These are phyloP conservation scores for Enteromius thamalakanensis DNA, from an alignment of 2,797 vertebrate species.

Conservation along the genomic window DNA sequence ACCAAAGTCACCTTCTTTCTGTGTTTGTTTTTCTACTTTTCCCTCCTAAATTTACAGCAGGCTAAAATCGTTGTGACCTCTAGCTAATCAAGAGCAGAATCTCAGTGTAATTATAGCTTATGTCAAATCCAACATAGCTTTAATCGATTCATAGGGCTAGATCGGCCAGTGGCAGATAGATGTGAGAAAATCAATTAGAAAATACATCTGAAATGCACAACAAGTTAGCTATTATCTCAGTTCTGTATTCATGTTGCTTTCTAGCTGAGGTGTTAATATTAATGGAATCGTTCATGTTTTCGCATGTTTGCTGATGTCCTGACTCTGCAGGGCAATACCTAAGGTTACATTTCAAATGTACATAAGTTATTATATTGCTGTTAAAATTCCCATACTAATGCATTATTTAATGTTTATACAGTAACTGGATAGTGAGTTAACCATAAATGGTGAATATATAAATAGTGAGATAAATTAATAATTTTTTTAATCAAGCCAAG, in stretches of 20 bases:
- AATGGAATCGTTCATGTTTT: constrained; percentile 62
- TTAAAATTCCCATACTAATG: neutral
- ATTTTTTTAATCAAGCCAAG: neutral
- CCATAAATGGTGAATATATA: no score
- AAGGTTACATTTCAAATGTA: constrained; percentile 50
- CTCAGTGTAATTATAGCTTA: constrained; percentile 60
- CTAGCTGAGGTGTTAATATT: constrained; percentile 46
- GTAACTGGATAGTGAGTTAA: neutral
- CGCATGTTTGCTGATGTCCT: constrained; percentile 47
- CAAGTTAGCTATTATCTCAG: constrained; percentile 55
- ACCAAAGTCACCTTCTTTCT: constrained; percentile 32
- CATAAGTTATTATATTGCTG: constrained; percentile 3
- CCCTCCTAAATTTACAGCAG: constrained; percentile 4
- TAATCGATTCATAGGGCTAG: constrained; percentile 58
- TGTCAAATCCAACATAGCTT: constrained; percentile 52
- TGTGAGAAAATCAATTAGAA: constrained; percentile 62
- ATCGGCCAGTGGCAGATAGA: constrained; percentile 43
- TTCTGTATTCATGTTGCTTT: constrained; percentile 53
- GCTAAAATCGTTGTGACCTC: constrained; percentile 56
- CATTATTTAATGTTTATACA: no score
- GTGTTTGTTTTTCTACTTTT: neutral
- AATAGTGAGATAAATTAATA: neutral
- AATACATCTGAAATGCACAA: constrained; percentile 61
- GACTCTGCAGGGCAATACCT: constrained; percentile 31
- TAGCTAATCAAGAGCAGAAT: constrained; percentile 59